Evolutionary conservation across 2,113 vertebrate genomes (phyloP), one percentile per base, ranked within the genome.

Genomic region (pig (Sus scrofa)): DNA sequence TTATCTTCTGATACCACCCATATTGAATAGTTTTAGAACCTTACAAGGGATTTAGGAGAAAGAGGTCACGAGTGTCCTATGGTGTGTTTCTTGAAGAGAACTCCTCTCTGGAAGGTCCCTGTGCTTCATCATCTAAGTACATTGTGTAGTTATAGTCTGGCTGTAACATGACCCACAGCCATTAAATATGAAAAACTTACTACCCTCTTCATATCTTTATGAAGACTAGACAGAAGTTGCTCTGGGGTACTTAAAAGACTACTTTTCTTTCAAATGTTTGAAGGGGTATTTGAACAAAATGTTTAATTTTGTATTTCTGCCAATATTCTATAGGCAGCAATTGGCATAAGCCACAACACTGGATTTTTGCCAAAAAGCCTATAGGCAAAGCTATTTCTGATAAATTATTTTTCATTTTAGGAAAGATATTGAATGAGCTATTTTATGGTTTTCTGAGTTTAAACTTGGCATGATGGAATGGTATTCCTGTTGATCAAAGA

Each of bases 1-100:
- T 63, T 86, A 44, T 97, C 91, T 98, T 39, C 96, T 89, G 96
- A 90, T 92, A 85, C 68, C 52, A 87, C 4, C 85, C 67, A 83
- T 95, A 91, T 91, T 67, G 95, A 97, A 89, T 77, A 89, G 44
- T 86, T 98, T 97, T 95, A 95, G 68, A 96, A 98, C 98, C 98
- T 96, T 96, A 92, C n/a, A 95, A 92, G 89, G 20, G 67, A 68
- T 86, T 97, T 96, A 81, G 96, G 75, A 6, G 5, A 86, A 97
- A 97, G 97, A 96, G 97, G 98, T 97, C 96, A 98, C 95, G 6
- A 6, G 20, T 89, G 77, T 94, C 91, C 97, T 97, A 54, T 91
- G 95, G 86, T 96, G 75, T 97, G 89, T 84, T 97, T 70, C 94
- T 96, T 88, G 67, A 91, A 98, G 97, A 97, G 96, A 97, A 97